Evolutionary conservation across 2,113 vertebrate genomes (phyloP).

Genomic region (Sminthopsis crassicaudata): DNA sequence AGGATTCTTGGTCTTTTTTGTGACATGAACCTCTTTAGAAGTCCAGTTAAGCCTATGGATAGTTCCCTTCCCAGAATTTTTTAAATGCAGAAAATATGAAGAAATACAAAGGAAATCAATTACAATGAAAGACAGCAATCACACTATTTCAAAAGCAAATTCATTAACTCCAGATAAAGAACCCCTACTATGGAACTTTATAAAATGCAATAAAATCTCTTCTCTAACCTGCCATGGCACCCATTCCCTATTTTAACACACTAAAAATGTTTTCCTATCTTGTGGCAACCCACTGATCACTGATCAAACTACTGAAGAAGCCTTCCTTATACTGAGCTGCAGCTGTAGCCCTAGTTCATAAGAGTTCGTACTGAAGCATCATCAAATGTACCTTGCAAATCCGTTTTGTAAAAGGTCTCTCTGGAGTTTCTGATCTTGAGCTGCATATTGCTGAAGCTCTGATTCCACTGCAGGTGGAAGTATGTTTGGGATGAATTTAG

Average conservation of each 20-base stretch:
- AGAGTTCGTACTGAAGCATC: not conserved
- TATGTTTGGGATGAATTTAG: slow-evolving; percentile 97
- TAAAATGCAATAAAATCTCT: not conserved
- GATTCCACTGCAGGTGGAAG: slow-evolving; percentile 94
- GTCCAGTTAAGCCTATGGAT: not conserved
- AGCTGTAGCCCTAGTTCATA: not conserved
- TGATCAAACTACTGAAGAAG: not conserved
- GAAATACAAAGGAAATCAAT: not conserved
- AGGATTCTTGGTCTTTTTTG: not conserved
- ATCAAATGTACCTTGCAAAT: slow-evolving; percentile 90
- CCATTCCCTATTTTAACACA: not conserved
- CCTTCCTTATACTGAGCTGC: not conserved
- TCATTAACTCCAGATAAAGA: not conserved
- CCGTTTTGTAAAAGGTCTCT: slow-evolving; percentile 95
- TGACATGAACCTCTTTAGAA: not conserved
- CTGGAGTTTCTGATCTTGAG: slow-evolving; percentile 95
- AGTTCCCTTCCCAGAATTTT: not conserved
- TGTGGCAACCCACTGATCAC: not conserved
- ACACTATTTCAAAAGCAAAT: not conserved
- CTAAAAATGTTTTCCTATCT: not conserved
- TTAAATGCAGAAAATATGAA: not conserved
- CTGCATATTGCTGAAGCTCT: slow-evolving; percentile 94
- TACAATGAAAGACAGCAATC: not conserved
- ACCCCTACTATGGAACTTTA: not conserved
- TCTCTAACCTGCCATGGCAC: not conserved